A percentile compares a stretch with the other conserved stretches of the same genome.
These are phyloP conservation scores for Cancer borealis DNA, from an alignment of 2,888 invertebrate species.

Conservation along the genomic window DNA sequence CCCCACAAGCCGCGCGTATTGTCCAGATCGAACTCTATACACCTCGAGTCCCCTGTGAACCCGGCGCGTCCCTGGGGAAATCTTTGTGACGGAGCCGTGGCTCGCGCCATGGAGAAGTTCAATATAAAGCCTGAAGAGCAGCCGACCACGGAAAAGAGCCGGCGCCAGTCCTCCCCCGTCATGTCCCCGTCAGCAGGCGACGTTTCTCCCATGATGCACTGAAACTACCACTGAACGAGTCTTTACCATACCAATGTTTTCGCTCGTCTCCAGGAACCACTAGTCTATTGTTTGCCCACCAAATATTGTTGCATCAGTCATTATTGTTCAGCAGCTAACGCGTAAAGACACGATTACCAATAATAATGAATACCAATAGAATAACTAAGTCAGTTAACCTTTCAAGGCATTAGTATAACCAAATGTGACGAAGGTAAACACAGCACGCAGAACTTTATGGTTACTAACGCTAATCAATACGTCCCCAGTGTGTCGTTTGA, in stretches of 20 bases:
- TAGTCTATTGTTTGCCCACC: conserved; percentile 56
- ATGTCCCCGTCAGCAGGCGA: conserved; percentile 62
- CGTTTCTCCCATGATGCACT: conserved; percentile 10
- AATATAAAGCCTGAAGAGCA: conserved; percentile 78
- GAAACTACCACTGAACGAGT: background rate
- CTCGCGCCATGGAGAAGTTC: conserved; percentile 81
- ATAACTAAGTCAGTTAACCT: background rate
- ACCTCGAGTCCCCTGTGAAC: conserved; percentile 63
- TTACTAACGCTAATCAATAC: background rate
- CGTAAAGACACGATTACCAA: conserved; percentile 1
- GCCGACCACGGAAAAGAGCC: conserved; percentile 28
- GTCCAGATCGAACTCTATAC: conserved; percentile 70
- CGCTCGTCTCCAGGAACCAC: conserved; percentile 46
- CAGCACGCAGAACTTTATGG: background rate
- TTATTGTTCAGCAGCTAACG: conserved; percentile 37
- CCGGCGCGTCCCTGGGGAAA: conserved; percentile 79
- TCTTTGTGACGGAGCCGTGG: conserved; percentile 81
- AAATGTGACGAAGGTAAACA: conserved; percentile 51
- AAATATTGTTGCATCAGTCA: conserved; percentile 49
- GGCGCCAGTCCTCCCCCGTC: conserved; percentile 59
- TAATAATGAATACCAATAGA: background rate
- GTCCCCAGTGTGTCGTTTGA: background rate
- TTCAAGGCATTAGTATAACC: conserved; percentile 50
- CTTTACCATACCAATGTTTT: background rate
- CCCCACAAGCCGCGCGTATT: conserved; percentile 42